Percentiles rank a stretch among this genome's conserved stretches.
phyloP scores from a whole-genome alignment of 1,140 invertebrate species.

The Panagrolaimus sp. region DNA sequence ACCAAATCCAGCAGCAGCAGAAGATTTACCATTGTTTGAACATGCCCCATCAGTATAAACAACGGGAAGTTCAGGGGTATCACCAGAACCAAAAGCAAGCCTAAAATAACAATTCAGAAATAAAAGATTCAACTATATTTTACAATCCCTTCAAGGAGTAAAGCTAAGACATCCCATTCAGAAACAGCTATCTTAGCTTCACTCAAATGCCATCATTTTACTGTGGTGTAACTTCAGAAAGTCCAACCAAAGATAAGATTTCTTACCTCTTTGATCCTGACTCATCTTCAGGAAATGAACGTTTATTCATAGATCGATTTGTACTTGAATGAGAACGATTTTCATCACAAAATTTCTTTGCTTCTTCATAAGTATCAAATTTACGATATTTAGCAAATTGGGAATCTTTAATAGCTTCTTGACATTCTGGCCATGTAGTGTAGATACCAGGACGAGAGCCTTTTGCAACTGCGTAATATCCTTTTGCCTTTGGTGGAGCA shows the following conservation, averaged over 20 bases:
- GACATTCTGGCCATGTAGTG: background rate
- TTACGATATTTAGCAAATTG: conserved; percentile 72
- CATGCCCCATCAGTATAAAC: conserved; percentile 54
- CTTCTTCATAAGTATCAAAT: conserved; percentile 67
- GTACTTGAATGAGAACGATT: conserved; percentile 16
- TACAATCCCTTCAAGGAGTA: too few relatives aligned
- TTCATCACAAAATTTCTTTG: conserved; percentile 65
- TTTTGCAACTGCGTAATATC: background rate
- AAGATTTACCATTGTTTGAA: conserved; percentile 37
- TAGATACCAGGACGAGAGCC: background rate
- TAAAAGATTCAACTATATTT: too few relatives aligned
- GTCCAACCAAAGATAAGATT: too few relatives aligned
- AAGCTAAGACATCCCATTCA: too few relatives aligned
- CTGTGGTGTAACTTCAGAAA: too few relatives aligned
- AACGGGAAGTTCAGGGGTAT: conserved; percentile 25
- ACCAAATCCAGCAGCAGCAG: conserved; percentile 71
- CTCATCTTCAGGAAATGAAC: background rate
- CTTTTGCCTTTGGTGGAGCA: background rate
- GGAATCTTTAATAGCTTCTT: conserved; percentile 69
- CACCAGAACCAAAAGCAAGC: background rate
- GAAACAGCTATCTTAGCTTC: too few relatives aligned
- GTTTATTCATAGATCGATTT: conserved; percentile 25
- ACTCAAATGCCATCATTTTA: too few relatives aligned
- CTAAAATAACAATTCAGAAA: background rate
- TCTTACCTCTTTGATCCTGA: too few relatives aligned